These are phyloP conservation scores for human DNA, from an alignment of 2,113 vertebrate genomes.

Conservation along the genomic window DNA sequence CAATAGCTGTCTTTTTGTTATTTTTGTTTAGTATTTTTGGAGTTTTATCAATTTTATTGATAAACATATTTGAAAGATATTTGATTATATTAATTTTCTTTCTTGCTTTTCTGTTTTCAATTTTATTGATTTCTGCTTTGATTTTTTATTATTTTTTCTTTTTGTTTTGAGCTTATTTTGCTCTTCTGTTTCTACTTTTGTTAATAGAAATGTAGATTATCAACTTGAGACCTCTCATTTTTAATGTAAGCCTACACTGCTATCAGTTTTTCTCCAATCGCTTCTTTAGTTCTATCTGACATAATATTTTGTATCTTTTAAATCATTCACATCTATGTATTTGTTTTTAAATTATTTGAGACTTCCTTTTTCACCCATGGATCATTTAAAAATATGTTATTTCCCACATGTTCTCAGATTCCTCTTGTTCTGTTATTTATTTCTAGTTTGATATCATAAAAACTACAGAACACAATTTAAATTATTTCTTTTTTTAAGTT, in stretches of 20 bases:
- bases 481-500: background rate
- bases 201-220: background rate
- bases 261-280: background rate
- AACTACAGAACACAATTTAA: background rate
- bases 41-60: background rate
- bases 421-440: background rate
- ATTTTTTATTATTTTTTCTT: background rate
- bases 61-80: background rate
- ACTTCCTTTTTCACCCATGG: background rate
- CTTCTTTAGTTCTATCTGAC: background rate
- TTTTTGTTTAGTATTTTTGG: background rate
- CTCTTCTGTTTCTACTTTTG: background rate
- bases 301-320: background rate
- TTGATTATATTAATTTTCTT: background rate
- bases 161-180: background rate
- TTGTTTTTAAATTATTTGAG: background rate
- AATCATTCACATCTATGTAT: background rate
- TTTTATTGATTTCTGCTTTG: background rate
- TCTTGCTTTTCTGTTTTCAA: background rate
- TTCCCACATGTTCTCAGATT: background rate
- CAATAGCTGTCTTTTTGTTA: background rate
- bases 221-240: background rate
- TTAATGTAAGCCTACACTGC: background rate
- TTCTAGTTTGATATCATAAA: background rate
- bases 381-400: background rate